Conservation (phyloP, 2,888 invertebrate genomes). For the Drosophila austrosaltans region DNA sequence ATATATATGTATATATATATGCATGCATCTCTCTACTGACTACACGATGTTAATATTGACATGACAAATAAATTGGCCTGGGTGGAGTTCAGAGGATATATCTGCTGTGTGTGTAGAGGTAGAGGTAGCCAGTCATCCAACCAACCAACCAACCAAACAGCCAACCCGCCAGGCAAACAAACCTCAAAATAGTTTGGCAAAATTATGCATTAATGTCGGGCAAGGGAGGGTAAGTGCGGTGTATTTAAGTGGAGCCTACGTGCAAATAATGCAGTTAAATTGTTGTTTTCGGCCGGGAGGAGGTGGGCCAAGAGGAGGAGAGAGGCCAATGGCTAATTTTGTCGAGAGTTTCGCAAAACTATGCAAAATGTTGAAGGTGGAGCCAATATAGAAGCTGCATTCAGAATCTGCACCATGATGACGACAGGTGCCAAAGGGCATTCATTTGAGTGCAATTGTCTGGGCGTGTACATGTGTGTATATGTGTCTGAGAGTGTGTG, state of each 20-base stretch:
- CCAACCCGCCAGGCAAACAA: constrained; percentile 70
- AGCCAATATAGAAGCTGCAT: constrained; percentile 31
- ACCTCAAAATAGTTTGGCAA: constrained; percentile 80
- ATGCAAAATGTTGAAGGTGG: constrained; percentile 56
- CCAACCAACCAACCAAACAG: constrained; percentile 31
- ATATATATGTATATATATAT: constrained; percentile 28
- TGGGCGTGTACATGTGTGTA: constrained; percentile 40
- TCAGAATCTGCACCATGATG: constrained; percentile 48
- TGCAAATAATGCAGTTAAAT: constrained; percentile 79
- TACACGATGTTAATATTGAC: constrained; percentile 74
- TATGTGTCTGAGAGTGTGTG: background rate
- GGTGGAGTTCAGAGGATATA: background rate
- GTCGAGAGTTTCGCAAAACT: constrained; percentile 51
- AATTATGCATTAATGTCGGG: constrained; percentile 78
- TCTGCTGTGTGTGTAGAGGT: constrained; percentile 47
- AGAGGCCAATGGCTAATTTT: constrained; percentile 60
- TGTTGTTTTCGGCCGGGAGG: constrained; percentile 34
- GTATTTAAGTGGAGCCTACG: constrained; percentile 35
- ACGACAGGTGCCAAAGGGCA: constrained; percentile 79
- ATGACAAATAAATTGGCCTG: constrained; percentile 78
- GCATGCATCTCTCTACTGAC: constrained; percentile 40
- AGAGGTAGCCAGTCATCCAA: constrained; percentile 33
- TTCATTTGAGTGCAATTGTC: constrained; percentile 62
- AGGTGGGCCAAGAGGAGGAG: constrained; percentile 11
- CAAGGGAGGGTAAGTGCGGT: constrained; percentile 9